Evolutionary conservation across 1,140 invertebrate genomes (phyloP).

Genomic region (Apis laboriosa): DNA sequence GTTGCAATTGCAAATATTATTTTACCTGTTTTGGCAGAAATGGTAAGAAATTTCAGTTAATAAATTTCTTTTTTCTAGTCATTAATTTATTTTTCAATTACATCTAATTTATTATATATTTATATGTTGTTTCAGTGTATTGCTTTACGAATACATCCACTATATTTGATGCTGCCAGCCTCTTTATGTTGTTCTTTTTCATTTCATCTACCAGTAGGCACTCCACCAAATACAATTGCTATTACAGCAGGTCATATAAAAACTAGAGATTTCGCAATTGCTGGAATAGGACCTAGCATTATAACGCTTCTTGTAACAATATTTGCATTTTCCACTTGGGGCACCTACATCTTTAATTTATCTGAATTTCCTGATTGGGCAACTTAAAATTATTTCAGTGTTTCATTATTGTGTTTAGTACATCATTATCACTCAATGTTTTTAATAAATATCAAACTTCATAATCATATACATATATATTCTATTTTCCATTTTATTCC

Average conservation of each 20-base stretch:
- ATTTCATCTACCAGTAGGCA: constrained; percentile 89
- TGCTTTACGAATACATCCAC: constrained; percentile 83
- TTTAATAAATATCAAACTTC: background rate
- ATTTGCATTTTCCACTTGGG: constrained; percentile 86
- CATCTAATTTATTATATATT: background rate
- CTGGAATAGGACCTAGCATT: constrained; percentile 90
- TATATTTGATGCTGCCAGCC: constrained; percentile 87
- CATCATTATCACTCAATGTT: background rate
- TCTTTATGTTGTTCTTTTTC: constrained; percentile 84
- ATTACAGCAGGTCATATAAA: constrained; percentile 90
- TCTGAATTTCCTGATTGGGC: constrained; percentile 82
- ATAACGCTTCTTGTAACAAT: constrained; percentile 87
- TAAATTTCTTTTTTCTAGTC: background rate
- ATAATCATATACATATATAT: no score
- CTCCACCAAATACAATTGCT: constrained; percentile 97
- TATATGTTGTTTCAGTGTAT: constrained; percentile 79
- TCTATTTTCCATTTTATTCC: no score
- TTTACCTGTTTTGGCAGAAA: constrained; percentile 84
- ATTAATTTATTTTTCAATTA: constrained; percentile 3
- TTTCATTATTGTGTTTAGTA: background rate
- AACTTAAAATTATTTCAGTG: constrained; percentile 3
- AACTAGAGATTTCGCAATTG: constrained; percentile 89
- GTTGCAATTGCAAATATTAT: constrained; percentile 85
- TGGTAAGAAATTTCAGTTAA: constrained; percentile 78
- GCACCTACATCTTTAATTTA: constrained; percentile 82